phyloP scores from a whole-genome alignment of 2,113 vertebrate genomes.

The Xenopus laevis region DNA sequence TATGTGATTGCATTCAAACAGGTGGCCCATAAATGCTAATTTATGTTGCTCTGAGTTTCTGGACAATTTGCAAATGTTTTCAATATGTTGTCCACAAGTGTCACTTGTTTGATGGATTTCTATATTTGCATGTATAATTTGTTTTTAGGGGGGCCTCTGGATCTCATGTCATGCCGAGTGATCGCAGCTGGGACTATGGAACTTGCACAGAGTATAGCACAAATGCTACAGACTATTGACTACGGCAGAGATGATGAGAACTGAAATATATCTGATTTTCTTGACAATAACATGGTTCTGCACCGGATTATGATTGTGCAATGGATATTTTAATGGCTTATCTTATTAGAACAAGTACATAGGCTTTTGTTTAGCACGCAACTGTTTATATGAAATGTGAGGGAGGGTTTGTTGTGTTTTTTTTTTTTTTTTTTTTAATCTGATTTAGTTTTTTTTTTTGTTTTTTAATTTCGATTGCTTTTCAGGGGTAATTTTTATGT shows the following conservation, averaged over 20 bases:
- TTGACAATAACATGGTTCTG: neutral
- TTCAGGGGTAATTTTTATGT: constrained; percentile 48
- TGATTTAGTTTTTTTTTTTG: too few species aligned
- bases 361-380: neutral
- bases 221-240: constrained; percentile 74
- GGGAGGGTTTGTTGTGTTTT: neutral
- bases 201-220: constrained; percentile 73
- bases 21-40: too few species aligned
- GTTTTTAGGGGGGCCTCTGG: constrained; percentile 73
- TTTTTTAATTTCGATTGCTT: constrained; percentile 52
- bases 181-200: constrained; percentile 76
- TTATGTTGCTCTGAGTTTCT: too few species aligned
- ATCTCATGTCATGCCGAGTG: constrained; percentile 83
- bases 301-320: constrained; percentile 7
- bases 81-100: too few species aligned
- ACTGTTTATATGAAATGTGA: constrained; percentile 17
- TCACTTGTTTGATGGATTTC: too few species aligned
- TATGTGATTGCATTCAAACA: too few species aligned
- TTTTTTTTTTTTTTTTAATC: neutral
- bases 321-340: constrained; percentile 3
- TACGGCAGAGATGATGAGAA: constrained; percentile 74
- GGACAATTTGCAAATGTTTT: too few species aligned
- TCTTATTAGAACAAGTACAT: neutral
- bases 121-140: too few species aligned
- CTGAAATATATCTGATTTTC: constrained; percentile 21